Evolutionary conservation across 2,797 vertebrate species (phyloP).

Genomic region (Gephyroberyx darwinii): DNA sequence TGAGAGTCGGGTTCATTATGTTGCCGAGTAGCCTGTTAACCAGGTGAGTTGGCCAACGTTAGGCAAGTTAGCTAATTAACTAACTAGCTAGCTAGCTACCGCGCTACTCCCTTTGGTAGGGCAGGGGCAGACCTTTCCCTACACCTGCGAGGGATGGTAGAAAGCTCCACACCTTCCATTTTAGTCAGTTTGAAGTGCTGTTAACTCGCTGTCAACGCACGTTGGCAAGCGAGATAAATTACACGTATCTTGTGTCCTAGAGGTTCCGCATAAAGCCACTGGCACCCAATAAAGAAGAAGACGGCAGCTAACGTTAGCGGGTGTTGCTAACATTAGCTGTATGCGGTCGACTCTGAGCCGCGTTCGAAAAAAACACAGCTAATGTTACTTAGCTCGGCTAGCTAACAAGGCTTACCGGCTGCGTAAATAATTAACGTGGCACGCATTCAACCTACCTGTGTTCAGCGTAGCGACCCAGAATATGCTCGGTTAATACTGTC

Average conservation of each 20-base stretch:
- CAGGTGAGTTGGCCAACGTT: slow-evolving; percentile 56
- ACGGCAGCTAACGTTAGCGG: slow-evolving; percentile 12
- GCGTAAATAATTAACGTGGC: slow-evolving; percentile 9
- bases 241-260: slow-evolving; percentile 1
- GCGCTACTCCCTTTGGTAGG: background rate
- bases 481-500: slow-evolving; percentile 52
- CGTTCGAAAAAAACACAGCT: slow-evolving; percentile 59
- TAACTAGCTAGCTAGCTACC: slow-evolving; percentile 44
- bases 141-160: too few relatives aligned
- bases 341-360: slow-evolving; percentile 41
- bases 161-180: background rate
- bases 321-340: slow-evolving; percentile 54
- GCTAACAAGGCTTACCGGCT: slow-evolving; percentile 58
- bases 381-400: slow-evolving; percentile 62
- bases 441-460: slow-evolving; percentile 62
- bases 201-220: background rate
- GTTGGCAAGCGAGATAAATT: slow-evolving; percentile 22
- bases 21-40: slow-evolving; percentile 35
- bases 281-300: background rate
- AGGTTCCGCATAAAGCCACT: background rate
- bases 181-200: accelerated
- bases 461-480: slow-evolving; percentile 67
- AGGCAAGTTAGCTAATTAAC: slow-evolving; percentile 17
- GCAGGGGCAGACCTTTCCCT: background rate
- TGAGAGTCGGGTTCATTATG: background rate